These are phyloP conservation scores for Tragelaphus scriptus DNA, from an alignment of 2,113 vertebrate genomes.

Conservation along the genomic window DNA sequence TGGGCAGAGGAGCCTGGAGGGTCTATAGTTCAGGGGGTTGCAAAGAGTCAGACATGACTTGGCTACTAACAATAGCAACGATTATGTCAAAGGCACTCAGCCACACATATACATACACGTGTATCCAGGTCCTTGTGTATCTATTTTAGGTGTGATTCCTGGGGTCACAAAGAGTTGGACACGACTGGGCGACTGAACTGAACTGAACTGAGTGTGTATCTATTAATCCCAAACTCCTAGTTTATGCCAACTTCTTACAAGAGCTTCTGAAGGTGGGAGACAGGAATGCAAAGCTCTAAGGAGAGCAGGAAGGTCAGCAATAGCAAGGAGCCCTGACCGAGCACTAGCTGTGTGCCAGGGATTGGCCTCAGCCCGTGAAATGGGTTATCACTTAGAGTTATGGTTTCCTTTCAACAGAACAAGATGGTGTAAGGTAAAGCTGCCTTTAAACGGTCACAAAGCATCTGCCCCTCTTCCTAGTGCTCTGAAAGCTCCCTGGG, in stretches of 20 bases:
- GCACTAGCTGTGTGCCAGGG: no score
- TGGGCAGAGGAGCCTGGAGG: not conserved
- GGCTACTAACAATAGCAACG: not conserved
- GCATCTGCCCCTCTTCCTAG: not conserved
- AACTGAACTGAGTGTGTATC: not conserved
- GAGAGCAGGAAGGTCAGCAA: not conserved
- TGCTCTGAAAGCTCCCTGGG: not conserved
- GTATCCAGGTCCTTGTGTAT: not conserved
- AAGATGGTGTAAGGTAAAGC: not conserved
- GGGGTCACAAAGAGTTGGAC: rapidly evolving
- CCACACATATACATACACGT: not conserved
- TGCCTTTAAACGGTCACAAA: not conserved
- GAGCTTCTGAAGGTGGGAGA: not conserved
- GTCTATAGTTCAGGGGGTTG: not conserved
- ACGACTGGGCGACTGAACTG: not conserved
- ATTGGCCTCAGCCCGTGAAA: not conserved
- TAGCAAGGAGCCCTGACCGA: rapidly evolving
- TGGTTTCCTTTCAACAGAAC: not conserved
- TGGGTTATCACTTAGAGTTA: not conserved
- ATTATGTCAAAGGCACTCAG: not conserved
- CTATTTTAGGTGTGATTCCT: not conserved
- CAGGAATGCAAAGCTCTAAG: rapidly evolving
- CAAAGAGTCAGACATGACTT: not conserved
- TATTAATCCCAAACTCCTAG: not conserved
- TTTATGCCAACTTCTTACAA: not conserved